Evolutionary conservation across 2,113 vertebrate species (phyloP), one percentile per base, ranked within the genome.

Genomic region (Reinhardtius hippoglossoides): DNA sequence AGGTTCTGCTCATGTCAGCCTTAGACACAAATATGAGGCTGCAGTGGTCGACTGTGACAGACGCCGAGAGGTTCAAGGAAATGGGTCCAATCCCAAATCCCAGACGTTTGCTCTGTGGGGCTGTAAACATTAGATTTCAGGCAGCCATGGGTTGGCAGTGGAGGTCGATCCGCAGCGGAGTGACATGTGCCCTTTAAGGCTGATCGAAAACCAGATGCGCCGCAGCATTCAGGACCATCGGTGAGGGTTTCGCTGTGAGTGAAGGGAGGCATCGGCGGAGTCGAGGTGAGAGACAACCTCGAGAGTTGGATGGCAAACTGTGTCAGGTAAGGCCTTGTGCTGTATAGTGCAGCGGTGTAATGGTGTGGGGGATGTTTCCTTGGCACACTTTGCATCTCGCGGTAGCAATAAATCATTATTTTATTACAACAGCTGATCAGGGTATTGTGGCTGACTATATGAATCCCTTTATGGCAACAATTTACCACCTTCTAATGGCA

Each of bases 381-480:
- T 23, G 42, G 61, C 40, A 46, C 21, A 64, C 61, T 16, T 21
- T 40, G 9, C 20, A 2, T 48, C 44, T 21, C 44, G 20, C 9
- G 20, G 44, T 27, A 65, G 15, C 42, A 10, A 27, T 50, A 2
- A 48, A 64, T 64, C 62, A 6, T 16, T 26, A 2, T 46, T 64
- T 64, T 64, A 65, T 50, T 50, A 5, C 15, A 20, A 50, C 44
- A 50, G 63, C 63, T 48, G 44, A 65, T 65, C 63, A 27, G 35
- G 24, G 61, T 23, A 20, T 50, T 65, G 63, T 20, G 50, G 42
- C 42, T 6, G 44, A 65, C 63, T 18, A 65, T 27, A 18, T 26
- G 40, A 40, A 44, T 48, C 40, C 42, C 21, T 65, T 65, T 65
- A 50, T 48, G 63, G 63, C 44, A 24, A 16, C 63, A 27, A 27